Conservation (phyloP, 1,140 invertebrate species). For the Kradibia gibbosae region DNA sequence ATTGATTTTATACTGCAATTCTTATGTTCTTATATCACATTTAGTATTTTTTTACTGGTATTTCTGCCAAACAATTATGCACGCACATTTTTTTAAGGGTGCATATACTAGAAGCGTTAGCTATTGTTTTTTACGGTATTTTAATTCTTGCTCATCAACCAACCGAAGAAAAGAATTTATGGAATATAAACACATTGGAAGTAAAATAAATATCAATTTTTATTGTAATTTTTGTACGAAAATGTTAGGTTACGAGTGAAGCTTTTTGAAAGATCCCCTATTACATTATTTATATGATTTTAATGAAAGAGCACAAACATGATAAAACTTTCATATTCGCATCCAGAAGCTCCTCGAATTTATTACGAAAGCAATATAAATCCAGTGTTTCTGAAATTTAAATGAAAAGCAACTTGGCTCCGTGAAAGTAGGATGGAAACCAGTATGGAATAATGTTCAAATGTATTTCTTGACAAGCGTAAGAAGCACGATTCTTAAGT, state of each 20-base stretch:
- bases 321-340: not conserved
- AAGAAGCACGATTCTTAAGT: not conserved
- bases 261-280: not conserved
- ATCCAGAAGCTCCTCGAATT: not conserved
- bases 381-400: not conserved
- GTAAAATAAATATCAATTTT: not conserved
- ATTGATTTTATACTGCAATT: too few species aligned
- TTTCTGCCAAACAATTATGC: too few species aligned
- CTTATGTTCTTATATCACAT: too few species aligned
- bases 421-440: not conserved
- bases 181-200: too few species aligned
- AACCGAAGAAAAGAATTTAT: too few species aligned
- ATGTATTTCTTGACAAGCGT: not conserved
- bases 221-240: not conserved
- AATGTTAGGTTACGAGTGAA: not conserved
- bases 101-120: too few species aligned
- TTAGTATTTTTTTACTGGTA: too few species aligned
- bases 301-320: not conserved
- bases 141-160: too few species aligned
- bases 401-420: not conserved
- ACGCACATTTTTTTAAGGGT: too few species aligned
- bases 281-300: conserved; percentile 7
- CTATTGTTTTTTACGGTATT: too few species aligned
- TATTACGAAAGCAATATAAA: conserved; percentile 7
- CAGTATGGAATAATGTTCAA: not conserved